Base-by-base conservation (phyloP, 1,140 invertebrate genomes). In the Tetraneura akinire region DNA sequence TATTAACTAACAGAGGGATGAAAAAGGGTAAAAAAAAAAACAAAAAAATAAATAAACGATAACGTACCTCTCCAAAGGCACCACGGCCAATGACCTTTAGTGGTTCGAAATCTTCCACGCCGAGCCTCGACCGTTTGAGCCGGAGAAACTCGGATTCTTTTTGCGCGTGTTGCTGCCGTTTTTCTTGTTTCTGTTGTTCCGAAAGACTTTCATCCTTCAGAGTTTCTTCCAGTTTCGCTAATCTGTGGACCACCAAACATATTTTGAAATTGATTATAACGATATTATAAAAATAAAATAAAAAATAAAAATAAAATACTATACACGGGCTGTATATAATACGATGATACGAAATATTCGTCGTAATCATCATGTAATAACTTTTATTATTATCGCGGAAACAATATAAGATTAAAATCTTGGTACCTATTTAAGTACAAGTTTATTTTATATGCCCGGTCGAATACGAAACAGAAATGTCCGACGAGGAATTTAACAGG, bases 81-180 rank as follows among this genome's bases (percentile, higher is more conserved):
- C 98, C 98, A 85, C 96, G 89, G 18, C 98, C 98, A 83, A 95
- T 94, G 29, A 99, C 96, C 89, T 99, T 99, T 26, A 99, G 88
- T 16, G 97, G 96, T 86, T 98, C 96, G 86, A 99, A 99, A 87
- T 99, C 98, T 86, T 98, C 96, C 23, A 99, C 97, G 53, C 96
- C 96, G 3, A 99, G 90, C 80, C 97, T 90, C 10, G 97, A 97
- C 82, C 98, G 88, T 86, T 99, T 99, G 80, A 99, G 89, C 74
- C 98, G 90, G 60, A 99, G 90, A 87, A 98, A 99, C 87, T 99
- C 97, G 3, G 97, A 99, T 87, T 99, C 98, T 85, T 98, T 98
- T 84, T 95, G 91, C 47, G 96, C 96, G 90, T 99, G 98, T 84
- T 97, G 95, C 83, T 93, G 90, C 82, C 97, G 89, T 86, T 96